A percentile compares a stretch with the other conserved stretches of the same genome.
Evolutionary conservation across 2,888 invertebrate genomes (phyloP).

Genomic region (Lasius fuliginosus): DNA sequence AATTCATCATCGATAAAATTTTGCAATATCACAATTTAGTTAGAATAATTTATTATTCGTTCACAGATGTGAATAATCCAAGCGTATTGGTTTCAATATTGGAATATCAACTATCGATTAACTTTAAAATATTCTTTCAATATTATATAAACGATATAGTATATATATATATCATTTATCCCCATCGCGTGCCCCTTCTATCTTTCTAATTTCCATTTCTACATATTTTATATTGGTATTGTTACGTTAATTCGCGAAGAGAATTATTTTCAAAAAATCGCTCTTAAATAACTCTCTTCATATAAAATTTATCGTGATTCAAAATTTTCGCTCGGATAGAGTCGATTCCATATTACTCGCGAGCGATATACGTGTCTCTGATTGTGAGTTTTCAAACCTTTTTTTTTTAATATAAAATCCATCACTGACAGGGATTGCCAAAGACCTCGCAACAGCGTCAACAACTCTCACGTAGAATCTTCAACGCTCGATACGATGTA

Average conservation of each 20-base stretch:
- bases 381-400: background rate
- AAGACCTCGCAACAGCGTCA: background rate
- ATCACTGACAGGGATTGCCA: background rate
- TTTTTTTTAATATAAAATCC: background rate
- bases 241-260: slow-evolving; percentile 8
- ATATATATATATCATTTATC: background rate
- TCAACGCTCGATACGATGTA: slow-evolving; percentile 18
- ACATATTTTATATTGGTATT: background rate
- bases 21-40: slow-evolving; percentile 13
- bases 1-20: slow-evolving; percentile 31
- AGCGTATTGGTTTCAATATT: slow-evolving; percentile 14
- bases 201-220: slow-evolving; percentile 18
- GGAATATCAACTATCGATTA: slow-evolving; percentile 33
- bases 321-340: background rate
- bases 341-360: slow-evolving; percentile 2
- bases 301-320: background rate
- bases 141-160: slow-evolving; percentile 10
- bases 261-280: background rate
- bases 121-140: slow-evolving; percentile 19
- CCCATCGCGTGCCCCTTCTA: too few relatives aligned
- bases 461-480: slow-evolving; percentile 26
- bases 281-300: slow-evolving; percentile 1
- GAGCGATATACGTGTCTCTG: background rate
- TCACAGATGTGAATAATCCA: slow-evolving; percentile 19
- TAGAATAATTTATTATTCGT: slow-evolving; percentile 29